Base-by-base conservation (phyloP, 2,888 invertebrate genomes). In the Orthosia gracilis region DNA sequence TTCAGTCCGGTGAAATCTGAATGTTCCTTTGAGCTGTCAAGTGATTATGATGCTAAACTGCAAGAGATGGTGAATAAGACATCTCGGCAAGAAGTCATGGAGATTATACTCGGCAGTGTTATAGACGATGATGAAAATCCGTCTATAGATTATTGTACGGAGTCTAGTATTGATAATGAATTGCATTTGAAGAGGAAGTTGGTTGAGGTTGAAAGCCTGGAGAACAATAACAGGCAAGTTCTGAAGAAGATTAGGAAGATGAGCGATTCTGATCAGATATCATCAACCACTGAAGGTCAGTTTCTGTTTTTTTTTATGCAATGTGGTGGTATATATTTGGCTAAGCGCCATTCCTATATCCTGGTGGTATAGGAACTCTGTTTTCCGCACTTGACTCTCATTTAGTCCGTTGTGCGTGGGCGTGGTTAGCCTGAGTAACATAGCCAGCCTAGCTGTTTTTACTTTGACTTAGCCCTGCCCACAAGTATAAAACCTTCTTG, bases 11-110 rank as follows among this genome's bases (percentile, higher is more conserved):
- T 92, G 0, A 96, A 95, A 89, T 96, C 96, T 0, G 96, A 96
- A 83, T 96, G 95, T 72, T 96, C 96, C 0, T 96, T 96, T 49
- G 96, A 96, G 67, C 66, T 96, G 1, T 93, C 94, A 0, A 95
- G 92, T 72, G 96, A 96, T 88, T 96, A 96, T 70, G 94, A 95
- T 85, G 92, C 94, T 3, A 95, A 94, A 87, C 90, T 96, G 72
- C 92, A 96, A 85, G 96, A 96, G 69, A 95, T 94, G 93, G 94
- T 96, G 0, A 95, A 94, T 26, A 95, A 93, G 63, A 94, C 96
- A 23, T 96, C 96, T 0, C 88, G 95, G 17, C 94, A 95, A 85
- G 93, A 97, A 89, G 95, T 97, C 4, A 94, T 97, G 95, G 96
- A 97, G 72, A 96, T 97, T 18, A 97, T 97, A 81, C 92, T 97